Evolutionary conservation across 1,140 invertebrate genomes (phyloP), one percentile per base, ranked within the genome.

Genomic region (Achroia grisella): DNA sequence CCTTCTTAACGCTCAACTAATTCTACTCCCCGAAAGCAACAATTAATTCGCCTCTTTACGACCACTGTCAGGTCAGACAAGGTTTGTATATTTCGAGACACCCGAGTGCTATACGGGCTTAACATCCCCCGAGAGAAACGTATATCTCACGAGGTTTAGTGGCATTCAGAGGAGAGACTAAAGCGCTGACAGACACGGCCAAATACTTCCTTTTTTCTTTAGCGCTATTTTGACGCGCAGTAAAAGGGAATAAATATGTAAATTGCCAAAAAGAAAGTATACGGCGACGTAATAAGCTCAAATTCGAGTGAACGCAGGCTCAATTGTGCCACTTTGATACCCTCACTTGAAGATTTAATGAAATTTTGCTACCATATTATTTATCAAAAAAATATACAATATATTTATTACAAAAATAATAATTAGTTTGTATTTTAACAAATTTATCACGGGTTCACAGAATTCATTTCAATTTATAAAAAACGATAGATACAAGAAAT

Each of bases 21-120:
- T 23, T 23, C 17, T 23, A 23, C 6, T 23, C 17, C 17, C 17
- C 17, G 14, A 12, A 8, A 28, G 41, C 31, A 35, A 8, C 41
- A 28, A 30, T 30, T 42, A 31, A 43, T 43, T 43, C 6, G 14
- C 12, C 31, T 43, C 30, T 43, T 43, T 43, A 43, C 41, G 41
- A 28, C 15, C 34, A 15, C 32, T 28, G 41, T 43, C 32, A 33
- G 31, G 14, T 10, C 40, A 30, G 27, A 28, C 15, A 10, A 27
- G 41, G 41, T 34, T 43, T 43, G 32, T 27, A 9, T 15, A 37
- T 15, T 31, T 15, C 17, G 28, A 43, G 17, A 32, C 8, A n/a
- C 14, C 29, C 13, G 8, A n/a, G n/a, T 10, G 14, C 13, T 11
- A n/a, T 32, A 12, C 13, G 12, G 13, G 23, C 39, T 32, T 41